Base-by-base conservation (phyloP, 2,113 vertebrate genomes). In the Pomatostomus ruficeps region DNA sequence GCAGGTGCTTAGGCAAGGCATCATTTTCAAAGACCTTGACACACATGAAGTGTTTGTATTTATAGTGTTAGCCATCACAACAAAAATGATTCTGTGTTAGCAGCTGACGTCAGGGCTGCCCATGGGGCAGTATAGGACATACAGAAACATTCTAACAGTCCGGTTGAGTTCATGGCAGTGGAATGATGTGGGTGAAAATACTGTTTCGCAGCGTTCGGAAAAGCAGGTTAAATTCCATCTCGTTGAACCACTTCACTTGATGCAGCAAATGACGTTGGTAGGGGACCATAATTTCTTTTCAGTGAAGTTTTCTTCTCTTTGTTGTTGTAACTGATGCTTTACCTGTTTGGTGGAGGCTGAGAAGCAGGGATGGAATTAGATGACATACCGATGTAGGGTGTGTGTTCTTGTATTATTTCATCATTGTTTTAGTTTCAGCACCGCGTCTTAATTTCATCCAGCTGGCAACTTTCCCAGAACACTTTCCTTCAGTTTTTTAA, bases 181-280 rank as follows among this genome's bases (percentile, higher is more conserved):
- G 89, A 96, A 95, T 85, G 95, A 86, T 94, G 91, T 66, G 90
- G 82, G 79, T 79, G 73, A 95, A 92, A 96, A 92, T 24, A 61
- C 55, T 91, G 51, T 92, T 95, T 91, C 2, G 1, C 52, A 73
- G 85, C 82, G 51, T 90, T 95, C 65, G 84, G 75, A 63, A 72
- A 96, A 97, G 90, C 93, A 93, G 96, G 78, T 96, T 97, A 96
- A 95, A 96, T 94, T 85, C 94, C 93, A 88, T 74, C 52, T 84
- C 20, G 59, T 92, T 91, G 75, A 93, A 93, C 54, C 76, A 73
- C 63, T 85, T 82, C 62, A 45, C 36, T 52, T 57, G 76, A 67
- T 59, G 85, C 82, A 92, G 62, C 33, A 19, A 40, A 29, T 59
- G 26, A 85, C 75, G 73, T 85, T 6, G 43, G 77, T 59, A 19